Evolutionary conservation across 2,888 invertebrate species (phyloP), one percentile per base, ranked within the genome.

Genomic region (Punctoribates punctum): DNA sequence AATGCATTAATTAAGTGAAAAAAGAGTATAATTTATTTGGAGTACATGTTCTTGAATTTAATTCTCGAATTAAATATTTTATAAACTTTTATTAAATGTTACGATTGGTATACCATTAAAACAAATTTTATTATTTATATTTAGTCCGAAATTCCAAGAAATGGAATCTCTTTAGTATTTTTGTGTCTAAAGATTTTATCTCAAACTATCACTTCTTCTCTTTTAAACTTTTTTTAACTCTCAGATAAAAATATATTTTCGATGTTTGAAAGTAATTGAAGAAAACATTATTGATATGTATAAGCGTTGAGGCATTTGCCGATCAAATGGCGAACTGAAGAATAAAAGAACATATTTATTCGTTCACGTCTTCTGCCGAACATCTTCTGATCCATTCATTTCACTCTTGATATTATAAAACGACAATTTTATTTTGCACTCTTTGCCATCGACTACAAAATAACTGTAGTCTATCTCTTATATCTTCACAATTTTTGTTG

Each of bases 391-490:
- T 5, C 34, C 65, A 65, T 65, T 65, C 29, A 65, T 65, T 65
- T 65, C 1, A 65, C 17, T 65, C 29, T 65, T 5, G 6, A 60
- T 60, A 60, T 25, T 23, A 25, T n/a, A 5, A 57, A 65, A 65
- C 65, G 65, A 65, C 34, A 65, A 65, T 65, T 65, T 65, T 17
- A 65, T 65, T 65, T 65, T 11, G 34, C 65, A 65, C 65, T 65
- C 23, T 65, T 65, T 29, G 34, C 65, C 27, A 13, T 34, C 15
- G 23, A 29, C 6, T 20, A 29, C 6, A 29, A 15, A 27, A 13
- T 65, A 29, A 65, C 65, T 65, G 29, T 65, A 65, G 29, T 65
- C n/a, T 29, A 65, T 65, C 20, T 65, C 29, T 34, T 25, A 25
- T 27, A n/a, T n/a, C 34, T 25, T 60, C 6, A n/a, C 20, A 5